Percentiles rank a stretch among this genome's conserved stretches.
Evolutionary conservation across 2,113 vertebrate genomes (phyloP).

Genomic region (Notechis scutatus): DNA sequence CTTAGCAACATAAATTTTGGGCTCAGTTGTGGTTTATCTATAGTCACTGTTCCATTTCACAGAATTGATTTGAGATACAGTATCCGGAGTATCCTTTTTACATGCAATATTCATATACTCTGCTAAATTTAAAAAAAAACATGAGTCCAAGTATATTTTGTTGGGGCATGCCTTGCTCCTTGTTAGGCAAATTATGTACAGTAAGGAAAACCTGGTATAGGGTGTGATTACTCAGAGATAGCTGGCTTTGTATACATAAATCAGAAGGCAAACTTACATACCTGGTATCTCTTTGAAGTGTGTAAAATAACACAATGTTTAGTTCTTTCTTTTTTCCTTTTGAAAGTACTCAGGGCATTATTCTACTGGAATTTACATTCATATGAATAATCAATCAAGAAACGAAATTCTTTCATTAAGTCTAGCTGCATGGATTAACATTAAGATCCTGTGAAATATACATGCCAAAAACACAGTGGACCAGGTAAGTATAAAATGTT

Average conservation of each 20-base stretch:
- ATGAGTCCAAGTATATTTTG: not conserved
- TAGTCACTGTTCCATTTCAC: not conserved
- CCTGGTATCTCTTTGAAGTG: not conserved
- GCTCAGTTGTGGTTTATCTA: not conserved
- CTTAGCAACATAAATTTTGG: not conserved
- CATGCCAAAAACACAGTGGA: not conserved
- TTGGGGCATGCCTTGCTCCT: conserved; percentile 10
- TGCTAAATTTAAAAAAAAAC: not conserved
- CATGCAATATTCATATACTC: not conserved
- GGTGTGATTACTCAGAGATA: not conserved
- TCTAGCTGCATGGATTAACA: not conserved
- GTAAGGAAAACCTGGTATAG: conserved; percentile 8
- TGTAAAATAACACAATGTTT: not conserved
- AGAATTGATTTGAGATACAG: not conserved
- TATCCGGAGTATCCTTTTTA: not conserved
- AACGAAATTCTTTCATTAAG: not conserved
- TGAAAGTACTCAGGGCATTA: not conserved
- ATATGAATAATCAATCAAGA: not conserved
- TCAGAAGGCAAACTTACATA: conserved; percentile 16
- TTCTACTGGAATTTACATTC: not conserved
- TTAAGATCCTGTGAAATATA: not conserved
- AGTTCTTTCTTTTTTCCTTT: not conserved
- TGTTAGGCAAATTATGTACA: not conserved
- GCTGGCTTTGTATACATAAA: not conserved
- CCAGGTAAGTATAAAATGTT: not conserved